phyloP scores from a whole-genome alignment of 2,888 invertebrate species.

The Polyommatus icarus region DNA sequence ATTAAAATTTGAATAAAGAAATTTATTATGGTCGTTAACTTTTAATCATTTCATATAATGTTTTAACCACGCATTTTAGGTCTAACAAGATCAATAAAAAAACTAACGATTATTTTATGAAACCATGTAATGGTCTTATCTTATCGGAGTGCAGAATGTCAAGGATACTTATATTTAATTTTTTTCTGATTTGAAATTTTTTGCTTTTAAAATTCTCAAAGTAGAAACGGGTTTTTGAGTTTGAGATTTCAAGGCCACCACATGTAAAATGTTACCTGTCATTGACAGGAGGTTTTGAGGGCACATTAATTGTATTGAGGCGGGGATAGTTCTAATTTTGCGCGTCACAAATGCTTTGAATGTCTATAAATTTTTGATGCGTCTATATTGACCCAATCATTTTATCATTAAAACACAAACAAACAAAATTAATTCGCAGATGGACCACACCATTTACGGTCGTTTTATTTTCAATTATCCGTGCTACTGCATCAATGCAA shows the following conservation, averaged over 20 bases:
- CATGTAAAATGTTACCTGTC: no score
- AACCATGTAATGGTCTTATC: background rate
- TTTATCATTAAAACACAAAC: background rate
- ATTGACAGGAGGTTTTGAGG: no score
- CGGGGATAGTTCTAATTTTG: no score
- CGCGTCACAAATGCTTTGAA: no score
- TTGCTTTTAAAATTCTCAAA: no score
- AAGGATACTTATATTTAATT: background rate
- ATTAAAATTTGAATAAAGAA: no score
- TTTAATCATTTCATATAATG: no score
- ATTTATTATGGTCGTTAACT: no score
- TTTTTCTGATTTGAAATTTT: no score
- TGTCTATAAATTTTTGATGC: background rate
- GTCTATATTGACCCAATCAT: background rate
- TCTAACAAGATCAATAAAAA: background rate
- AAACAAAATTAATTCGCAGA: background rate
- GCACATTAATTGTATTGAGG: no score
- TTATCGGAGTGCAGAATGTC: background rate
- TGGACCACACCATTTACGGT: background rate
- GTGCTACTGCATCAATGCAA: background rate
- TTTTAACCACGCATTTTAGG: background rate
- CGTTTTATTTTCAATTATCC: conserved; percentile 4
- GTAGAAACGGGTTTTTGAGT: no score
- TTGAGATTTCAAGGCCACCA: no score
- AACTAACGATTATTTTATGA: background rate